Base-by-base conservation (phyloP, 2,888 invertebrate genomes). In the Masnerella sp. region DNA sequence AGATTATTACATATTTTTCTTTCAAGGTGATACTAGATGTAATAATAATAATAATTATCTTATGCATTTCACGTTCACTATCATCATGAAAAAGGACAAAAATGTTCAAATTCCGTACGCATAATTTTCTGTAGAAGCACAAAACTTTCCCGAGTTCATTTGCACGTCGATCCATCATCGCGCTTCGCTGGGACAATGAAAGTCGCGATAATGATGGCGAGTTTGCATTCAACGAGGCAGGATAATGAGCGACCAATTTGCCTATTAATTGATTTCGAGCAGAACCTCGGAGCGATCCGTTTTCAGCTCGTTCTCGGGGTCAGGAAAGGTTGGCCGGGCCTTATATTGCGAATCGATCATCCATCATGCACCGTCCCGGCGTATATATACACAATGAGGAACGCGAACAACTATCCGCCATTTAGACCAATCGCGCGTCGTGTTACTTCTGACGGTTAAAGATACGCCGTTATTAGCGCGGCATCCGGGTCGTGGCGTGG, bases 231-330 rank as follows among this genome's bases (percentile, higher is more conserved):
- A 58, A 34, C 28, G 43, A 18, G 28, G 36, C 11, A 52, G 20
- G 67, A 69, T 78, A 79, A 81, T 81, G 75, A 77, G 67, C 77
- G 69, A 54, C 75, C 79, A 79, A 80, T 82, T 80, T 79, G 75
- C 77, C 78, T 81, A 81, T 81, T 81, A 81, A 80, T 81, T 79
- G 79, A 81, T 81, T 80, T 68, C 76, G 56, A 74, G 62, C 67
- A 43, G 54, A 38, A 40, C 42, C 58, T 58, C 28, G 22, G 28
- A 68, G 59, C 61, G 54, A 69, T 61, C 36, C 14, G 54, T 65
- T 65, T 65, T 56, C 47, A 40, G 56, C 7, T 22, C 22, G 40
- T 56, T 47, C 15, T 14, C 5, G 38, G 20, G 65, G 54, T 54
- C 56, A 40, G 30, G 32, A 1, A 34, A 65, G 54, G 64, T 52